Evolutionary conservation across 2,888 invertebrate species (phyloP), one percentile per base, ranked within the genome.

Genomic region (Drosophila mimetica): DNA sequence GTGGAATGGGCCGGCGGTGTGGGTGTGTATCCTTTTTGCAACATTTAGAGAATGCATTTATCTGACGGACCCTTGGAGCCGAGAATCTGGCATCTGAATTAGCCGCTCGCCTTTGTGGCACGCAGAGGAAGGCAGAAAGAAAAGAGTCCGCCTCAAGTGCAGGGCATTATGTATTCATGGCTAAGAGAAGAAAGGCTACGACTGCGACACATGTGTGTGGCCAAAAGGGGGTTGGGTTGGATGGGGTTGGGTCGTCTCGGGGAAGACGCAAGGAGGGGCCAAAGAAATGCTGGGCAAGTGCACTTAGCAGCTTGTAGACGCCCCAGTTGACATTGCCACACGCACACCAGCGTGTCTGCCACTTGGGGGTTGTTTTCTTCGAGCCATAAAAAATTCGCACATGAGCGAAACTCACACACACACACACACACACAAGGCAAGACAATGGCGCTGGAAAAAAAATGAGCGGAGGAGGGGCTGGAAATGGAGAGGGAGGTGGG

Each of bases 131-230:
- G 51, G 46, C 51, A 34, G 34, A 36, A 42, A 41, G 39, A 37
- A 42, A 46, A 46, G 58, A 51, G 34, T 37, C 51, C 76, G 74
- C 74, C 81, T 82, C 86, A 82, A 82, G 86, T 82, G 75, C 81
- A 84, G 84, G 80, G 82, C 82, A 82, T 82, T 86, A 86, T 76
- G 81, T 74, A 86, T 82, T 86, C 86, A 82, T 84, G 73, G 76
- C 84, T 44, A 71, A 48, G 50, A 65, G 42, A 25, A 39, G 60
- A 54, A 73, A 57, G 36, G 39, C 59, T 54, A 54, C 61, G 58
- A 46, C 46, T 25, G n/a, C 13, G 22, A 30, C 55, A 63, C 55
- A 55, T 47, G 60, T 42, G 42, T 22, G 46, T 8, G 63, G 63
- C 54, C 22, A 30, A 37, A 30, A 28, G 8, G 22, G 28, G 25